phyloP scores from a whole-genome alignment of 1,140 invertebrate genomes.

The Calephelis nemesis region DNA sequence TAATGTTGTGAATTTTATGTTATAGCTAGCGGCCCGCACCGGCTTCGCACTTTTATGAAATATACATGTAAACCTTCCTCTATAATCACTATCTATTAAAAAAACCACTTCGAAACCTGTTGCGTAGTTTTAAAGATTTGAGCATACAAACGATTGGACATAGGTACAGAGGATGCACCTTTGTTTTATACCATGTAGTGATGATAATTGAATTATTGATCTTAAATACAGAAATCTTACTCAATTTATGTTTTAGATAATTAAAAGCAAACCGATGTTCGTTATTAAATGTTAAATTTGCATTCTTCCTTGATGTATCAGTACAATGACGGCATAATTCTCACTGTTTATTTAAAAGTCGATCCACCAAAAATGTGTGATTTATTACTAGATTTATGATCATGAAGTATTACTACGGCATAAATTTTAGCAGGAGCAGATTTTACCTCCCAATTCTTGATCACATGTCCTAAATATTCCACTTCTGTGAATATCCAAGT shows the following conservation, averaged over 20 bases:
- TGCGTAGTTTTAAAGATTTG: constrained; percentile 27
- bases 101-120: too few relatives aligned
- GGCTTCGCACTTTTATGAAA: too few relatives aligned
- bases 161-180: not conserved
- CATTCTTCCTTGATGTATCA: constrained; percentile 42
- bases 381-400: constrained; percentile 35
- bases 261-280: not conserved
- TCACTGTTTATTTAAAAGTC: constrained; percentile 50
- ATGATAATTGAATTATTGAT: not conserved
- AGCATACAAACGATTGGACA: not conserved
- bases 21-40: too few relatives aligned
- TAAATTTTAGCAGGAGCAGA: constrained; percentile 41
- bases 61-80: too few relatives aligned
- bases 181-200: too few relatives aligned
- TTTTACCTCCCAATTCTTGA: constrained; percentile 34
- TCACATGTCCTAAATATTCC: constrained; percentile 52
- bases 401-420: constrained; percentile 48
- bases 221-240: not conserved
- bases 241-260: not conserved
- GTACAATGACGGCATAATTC: constrained; percentile 45
- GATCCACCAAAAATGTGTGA: constrained; percentile 56
- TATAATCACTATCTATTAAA: too few relatives aligned
- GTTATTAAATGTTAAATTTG: constrained; percentile 14
- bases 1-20: constrained; percentile 62
- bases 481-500: constrained; percentile 47